Evolutionary conservation across 1,140 invertebrate species (phyloP).

Genomic region (Gerris buenoi): DNA sequence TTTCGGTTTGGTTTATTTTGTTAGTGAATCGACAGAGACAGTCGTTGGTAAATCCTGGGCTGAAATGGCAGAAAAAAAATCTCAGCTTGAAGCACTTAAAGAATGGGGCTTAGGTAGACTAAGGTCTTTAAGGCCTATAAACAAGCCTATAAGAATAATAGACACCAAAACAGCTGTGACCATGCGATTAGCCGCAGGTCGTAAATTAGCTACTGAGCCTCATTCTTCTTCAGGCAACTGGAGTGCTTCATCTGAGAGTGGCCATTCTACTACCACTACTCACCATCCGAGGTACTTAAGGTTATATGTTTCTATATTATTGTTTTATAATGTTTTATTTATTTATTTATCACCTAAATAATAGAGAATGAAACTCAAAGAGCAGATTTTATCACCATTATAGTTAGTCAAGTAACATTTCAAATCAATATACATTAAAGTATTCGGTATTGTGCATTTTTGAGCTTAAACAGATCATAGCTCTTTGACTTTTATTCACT

Average conservation of each 20-base stretch:
- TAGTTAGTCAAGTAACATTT: no score
- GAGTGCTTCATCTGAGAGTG: slow-evolving; percentile 80
- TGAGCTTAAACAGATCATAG: no score
- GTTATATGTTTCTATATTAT: no score
- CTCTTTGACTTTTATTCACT: no score
- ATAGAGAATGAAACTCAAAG: no score
- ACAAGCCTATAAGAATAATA: not conserved
- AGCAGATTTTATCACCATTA: no score
- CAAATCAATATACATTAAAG: not conserved
- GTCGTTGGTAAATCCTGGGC: slow-evolving; percentile 29
- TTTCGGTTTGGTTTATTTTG: no score
- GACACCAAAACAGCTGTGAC: slow-evolving; percentile 28
- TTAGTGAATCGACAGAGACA: slow-evolving; percentile 38
- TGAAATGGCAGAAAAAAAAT: slow-evolving; percentile 48
- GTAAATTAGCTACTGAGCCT: slow-evolving; percentile 30
- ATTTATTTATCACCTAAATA: no score
- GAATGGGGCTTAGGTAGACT: slow-evolving; percentile 65
- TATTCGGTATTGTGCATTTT: no score
- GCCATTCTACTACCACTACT: slow-evolving; percentile 46
- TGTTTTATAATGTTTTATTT: no score
- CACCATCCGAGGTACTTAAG: slow-evolving; percentile 48
- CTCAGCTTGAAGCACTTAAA: slow-evolving; percentile 63
- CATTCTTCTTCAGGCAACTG: slow-evolving; percentile 85
- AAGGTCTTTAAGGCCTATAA: slow-evolving; percentile 41
- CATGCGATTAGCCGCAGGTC: slow-evolving; percentile 16